phyloP scores from a whole-genome alignment of 2,888 invertebrate species.

The Marronus borbonicus region DNA sequence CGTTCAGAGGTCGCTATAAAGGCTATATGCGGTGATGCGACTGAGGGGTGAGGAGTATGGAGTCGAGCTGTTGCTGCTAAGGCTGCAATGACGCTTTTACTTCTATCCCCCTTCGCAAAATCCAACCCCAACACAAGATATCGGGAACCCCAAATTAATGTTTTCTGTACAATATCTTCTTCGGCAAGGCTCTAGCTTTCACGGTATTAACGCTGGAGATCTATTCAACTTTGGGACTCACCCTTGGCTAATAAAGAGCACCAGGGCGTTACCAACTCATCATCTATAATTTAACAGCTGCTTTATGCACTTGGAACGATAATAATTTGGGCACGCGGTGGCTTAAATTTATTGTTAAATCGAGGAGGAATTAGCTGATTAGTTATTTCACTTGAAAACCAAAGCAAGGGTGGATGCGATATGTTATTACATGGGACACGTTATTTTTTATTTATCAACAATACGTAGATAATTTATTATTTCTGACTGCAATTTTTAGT shows the following conservation, averaged over 20 bases:
- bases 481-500: no score
- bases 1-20: neutral
- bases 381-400: no score
- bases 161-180: constrained; percentile 65
- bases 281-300: constrained; percentile 63
- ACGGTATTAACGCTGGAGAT: neutral
- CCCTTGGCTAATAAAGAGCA: constrained; percentile 60
- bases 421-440: no score
- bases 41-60: neutral
- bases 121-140: constrained; percentile 48
- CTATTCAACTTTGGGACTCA: constrained; percentile 33
- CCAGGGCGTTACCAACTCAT: constrained; percentile 51
- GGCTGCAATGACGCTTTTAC: constrained; percentile 32
- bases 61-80: constrained; percentile 25
- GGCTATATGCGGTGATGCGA: neutral
- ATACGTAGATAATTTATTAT: no score
- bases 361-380: no score
- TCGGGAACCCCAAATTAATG: constrained; percentile 66
- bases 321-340: constrained; percentile 7
- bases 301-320: constrained; percentile 56
- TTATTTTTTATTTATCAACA: no score
- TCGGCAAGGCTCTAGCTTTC: constrained; percentile 51
- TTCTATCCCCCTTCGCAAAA: neutral
- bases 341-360: neutral
- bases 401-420: no score